A percentile compares a stretch with the other conserved stretches of the same genome.
Evolutionary conservation across 2,113 vertebrate genomes (phyloP).

Genomic region (Pandion haliaetus): DNA sequence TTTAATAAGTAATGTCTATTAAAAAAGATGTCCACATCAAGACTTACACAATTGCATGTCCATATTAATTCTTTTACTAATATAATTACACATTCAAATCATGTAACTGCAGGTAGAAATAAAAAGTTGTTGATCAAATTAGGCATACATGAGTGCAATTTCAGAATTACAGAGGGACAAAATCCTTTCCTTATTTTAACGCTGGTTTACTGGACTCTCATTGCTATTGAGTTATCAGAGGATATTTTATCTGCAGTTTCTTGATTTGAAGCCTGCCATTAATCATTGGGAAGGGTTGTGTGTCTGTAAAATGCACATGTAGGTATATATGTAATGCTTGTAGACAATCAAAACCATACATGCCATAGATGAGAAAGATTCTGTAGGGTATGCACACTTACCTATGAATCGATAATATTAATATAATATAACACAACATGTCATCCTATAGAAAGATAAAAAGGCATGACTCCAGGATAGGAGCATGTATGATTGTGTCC

Average conservation of each 20-base stretch:
- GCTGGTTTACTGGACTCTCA: not conserved
- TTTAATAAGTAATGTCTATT: not conserved
- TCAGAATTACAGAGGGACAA: not conserved
- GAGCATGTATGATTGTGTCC: not conserved
- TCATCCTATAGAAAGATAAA: not conserved
- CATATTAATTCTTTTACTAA: not conserved
- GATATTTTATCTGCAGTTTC: not conserved
- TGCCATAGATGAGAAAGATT: not conserved
- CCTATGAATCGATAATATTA: not conserved
- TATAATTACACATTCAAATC: not conserved
- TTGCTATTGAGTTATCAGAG: not conserved
- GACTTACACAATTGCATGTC: not conserved
- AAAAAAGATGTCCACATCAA: not conserved
- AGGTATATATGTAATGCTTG: not conserved
- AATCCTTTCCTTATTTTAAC: not conserved
- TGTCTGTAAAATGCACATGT: not conserved
- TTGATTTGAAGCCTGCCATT: not conserved
- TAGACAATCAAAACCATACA: not conserved
- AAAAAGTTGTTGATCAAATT: not conserved
- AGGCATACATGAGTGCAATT: not conserved
- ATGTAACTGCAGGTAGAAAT: not conserved
- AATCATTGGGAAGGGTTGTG: not conserved
- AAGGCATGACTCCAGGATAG: not conserved
- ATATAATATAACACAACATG: not conserved
- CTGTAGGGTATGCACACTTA: not conserved